Conservation (phyloP, 2,797 vertebrate species). For the Pterois miles region DNA sequence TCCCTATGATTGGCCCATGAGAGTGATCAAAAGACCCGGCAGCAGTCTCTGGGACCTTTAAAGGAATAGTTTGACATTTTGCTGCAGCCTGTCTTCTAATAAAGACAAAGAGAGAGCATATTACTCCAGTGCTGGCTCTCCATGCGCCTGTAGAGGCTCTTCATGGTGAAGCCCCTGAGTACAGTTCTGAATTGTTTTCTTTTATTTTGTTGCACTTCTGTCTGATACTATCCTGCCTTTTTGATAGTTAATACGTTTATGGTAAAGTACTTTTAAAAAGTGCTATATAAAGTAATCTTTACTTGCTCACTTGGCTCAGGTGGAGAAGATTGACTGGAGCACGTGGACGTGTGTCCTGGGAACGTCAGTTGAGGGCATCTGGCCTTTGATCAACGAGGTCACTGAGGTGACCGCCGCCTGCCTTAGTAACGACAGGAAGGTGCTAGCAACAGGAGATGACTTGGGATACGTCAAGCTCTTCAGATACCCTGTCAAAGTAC, state of each 20-base stretch:
- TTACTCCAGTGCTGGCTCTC: neutral
- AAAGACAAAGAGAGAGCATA: neutral
- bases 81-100: neutral
- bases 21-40: neutral
- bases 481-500: constrained; percentile 95
- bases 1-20: neutral
- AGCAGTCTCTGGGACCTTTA: neutral
- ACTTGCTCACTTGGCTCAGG: constrained; percentile 76
- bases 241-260: neutral
- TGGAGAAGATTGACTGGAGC: constrained; percentile 96
- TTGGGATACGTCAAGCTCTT: constrained; percentile 98
- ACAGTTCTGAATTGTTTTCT: neutral
- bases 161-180: neutral
- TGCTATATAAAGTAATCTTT: neutral
- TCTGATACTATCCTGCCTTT: neutral
- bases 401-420: constrained; percentile 93
- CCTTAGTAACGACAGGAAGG: constrained; percentile 91
- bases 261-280: neutral
- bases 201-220: neutral
- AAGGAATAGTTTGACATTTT: neutral
- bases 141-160: neutral
- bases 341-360: constrained; percentile 98
- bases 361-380: constrained; percentile 93
- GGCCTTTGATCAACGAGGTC: constrained; percentile 96
- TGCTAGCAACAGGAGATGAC: constrained; percentile 97